Conservation (phyloP, 2,797 vertebrate genomes). For the Enteromius viviparus region DNA sequence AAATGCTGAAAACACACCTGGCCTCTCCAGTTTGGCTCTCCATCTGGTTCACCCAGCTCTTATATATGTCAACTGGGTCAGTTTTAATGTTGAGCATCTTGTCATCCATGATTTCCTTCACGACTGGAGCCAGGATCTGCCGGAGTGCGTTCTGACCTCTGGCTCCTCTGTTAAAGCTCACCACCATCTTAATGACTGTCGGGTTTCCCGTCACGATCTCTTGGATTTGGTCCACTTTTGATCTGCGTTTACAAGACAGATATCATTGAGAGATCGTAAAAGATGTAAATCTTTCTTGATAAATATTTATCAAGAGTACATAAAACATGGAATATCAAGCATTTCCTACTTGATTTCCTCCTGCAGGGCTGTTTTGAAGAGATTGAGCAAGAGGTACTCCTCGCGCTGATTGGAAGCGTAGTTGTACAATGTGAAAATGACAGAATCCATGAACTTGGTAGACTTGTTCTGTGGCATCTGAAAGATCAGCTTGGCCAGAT, state of each 20-base stretch:
- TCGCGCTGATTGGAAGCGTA: constrained; percentile 97
- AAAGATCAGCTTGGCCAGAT: constrained; percentile 97
- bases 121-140: constrained; percentile 93
- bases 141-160: constrained; percentile 93
- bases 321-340: background rate
- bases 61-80: constrained; percentile 97
- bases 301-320: background rate
- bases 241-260: constrained; percentile 74
- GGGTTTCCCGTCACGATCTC: constrained; percentile 98
- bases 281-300: background rate
- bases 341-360: constrained; percentile 94
- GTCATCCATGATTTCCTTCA: constrained; percentile 98
- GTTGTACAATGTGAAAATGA: constrained; percentile 98
- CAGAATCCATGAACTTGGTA: constrained; percentile 99
- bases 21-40: constrained; percentile 97
- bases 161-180: constrained; percentile 95
- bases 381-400: constrained; percentile 92
- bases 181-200: constrained; percentile 98
- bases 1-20: constrained; percentile 77
- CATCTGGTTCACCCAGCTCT: constrained; percentile 99
- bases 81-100: constrained; percentile 97
- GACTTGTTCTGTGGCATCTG: constrained; percentile 99
- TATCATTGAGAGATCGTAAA: background rate
- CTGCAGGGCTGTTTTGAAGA: constrained; percentile 95
- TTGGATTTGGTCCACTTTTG: constrained; percentile 97